Evolutionary conservation across 2,888 invertebrate species (phyloP), one percentile per base, ranked within the genome.

Genomic region (Neoitamus cyanurus): DNA sequence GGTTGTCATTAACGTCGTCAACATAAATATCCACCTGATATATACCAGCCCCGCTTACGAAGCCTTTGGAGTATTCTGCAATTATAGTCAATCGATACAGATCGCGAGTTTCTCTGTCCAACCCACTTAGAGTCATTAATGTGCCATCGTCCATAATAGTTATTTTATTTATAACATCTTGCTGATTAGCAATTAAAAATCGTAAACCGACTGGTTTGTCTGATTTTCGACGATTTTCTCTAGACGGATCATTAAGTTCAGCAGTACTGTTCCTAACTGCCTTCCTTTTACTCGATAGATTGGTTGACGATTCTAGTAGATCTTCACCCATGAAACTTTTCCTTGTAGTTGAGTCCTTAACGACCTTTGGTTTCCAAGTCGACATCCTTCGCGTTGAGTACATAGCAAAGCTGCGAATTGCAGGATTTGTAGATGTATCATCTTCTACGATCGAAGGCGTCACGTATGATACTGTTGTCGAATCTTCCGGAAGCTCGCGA

Each of bases 1-100:
- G 93, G 88, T 97, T 97, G 88, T 97, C 97, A 88, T 97, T 97
- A 86, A 96, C 96, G 89, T 97, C 97, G 85, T 96, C 95, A 0
- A 97, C 96, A 83, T 94, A 92, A 36, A 97, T 93, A 11, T 94
- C 95, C 0, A 96, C 95, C 93, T 96, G 96, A 89, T 96, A 96
- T 84, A 96, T 94, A 1, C 95, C 95, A 77, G 95, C 94, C 6
- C 94, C 94, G 86, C 94, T 94, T 84, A 94, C 93, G 85, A 93
- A 90, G 6, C 95, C 95, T 89, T 95, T 94, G 28, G 92, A 93
- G 87, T 95, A 95, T 90, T 97, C 96, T 9, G 95, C 96, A 68
- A 97, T 95, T 0, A 97, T 94, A 0, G 96, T 96, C 87, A 97
- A 92, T 88, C 95, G 93, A 87, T 96, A 97, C 80, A 93, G 92